Conservation (phyloP, 2,797 vertebrate genomes). For the Cynodonichthys magdalenae region DNA sequence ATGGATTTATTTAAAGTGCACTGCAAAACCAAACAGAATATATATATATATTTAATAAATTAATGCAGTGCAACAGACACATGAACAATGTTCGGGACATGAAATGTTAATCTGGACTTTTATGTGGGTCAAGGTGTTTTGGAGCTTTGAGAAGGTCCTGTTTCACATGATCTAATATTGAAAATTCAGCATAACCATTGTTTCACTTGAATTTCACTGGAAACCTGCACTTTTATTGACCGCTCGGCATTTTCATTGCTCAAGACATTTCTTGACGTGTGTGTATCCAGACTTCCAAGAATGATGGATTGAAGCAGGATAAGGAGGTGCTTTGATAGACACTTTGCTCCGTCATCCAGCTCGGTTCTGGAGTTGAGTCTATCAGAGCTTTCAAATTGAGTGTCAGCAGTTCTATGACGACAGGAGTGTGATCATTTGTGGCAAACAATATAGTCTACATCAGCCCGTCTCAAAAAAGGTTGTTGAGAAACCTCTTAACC, state of each 20-base stretch:
- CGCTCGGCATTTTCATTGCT: background rate
- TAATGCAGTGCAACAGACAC: too few relatives aligned
- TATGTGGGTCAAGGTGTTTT: too few relatives aligned
- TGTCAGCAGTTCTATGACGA: constrained; percentile 40
- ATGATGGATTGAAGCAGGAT: constrained; percentile 18
- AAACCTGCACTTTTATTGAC: constrained; percentile 6
- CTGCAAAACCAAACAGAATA: too few relatives aligned
- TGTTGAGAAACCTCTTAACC: constrained; percentile 71
- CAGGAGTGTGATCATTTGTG: constrained; percentile 38
- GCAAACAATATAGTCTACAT: constrained; percentile 34
- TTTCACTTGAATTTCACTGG: background rate
- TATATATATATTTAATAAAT: too few relatives aligned
- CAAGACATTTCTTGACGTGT: background rate
- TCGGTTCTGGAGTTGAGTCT: constrained; percentile 39
- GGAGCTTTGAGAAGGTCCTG: too few relatives aligned
- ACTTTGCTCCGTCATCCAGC: constrained; percentile 42
- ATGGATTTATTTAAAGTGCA: too few relatives aligned
- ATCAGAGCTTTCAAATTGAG: constrained; percentile 43
- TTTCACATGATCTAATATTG: too few relatives aligned
- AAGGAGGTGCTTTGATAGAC: constrained; percentile 40
- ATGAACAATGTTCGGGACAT: too few relatives aligned
- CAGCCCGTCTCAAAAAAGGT: constrained; percentile 23
- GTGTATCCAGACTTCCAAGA: constrained; percentile 12
- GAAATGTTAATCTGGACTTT: too few relatives aligned
- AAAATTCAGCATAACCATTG: too few relatives aligned